Evolutionary conservation across 2,113 vertebrate species (phyloP), one percentile per base, ranked within the genome.

Genomic region (Xiphias gladius): DNA sequence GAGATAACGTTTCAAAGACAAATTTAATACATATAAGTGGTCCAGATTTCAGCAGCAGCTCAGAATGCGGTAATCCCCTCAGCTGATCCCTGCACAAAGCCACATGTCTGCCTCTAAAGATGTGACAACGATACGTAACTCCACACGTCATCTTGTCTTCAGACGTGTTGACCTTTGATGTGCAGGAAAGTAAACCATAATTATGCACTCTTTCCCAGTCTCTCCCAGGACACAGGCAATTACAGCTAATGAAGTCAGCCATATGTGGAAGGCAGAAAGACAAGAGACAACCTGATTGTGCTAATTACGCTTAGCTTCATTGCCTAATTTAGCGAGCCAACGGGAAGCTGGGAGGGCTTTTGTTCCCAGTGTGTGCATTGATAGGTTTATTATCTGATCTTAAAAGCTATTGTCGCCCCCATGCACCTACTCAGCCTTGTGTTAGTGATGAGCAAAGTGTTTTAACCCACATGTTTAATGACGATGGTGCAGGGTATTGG

Each of bases 271-370:
- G 37, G 46, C 78, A 76, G 17, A 54, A 24, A 83, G 88, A 88
- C 74, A 76, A 70, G 80, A 85, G 86, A 90, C 76, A 92, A 87
- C 88, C 86, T 87, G 88, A 92, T 84, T 76, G 88, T 73, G 76
- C 79, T 92, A 92, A 94, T 94, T 93, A 92, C 85, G 52, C 5
- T 11, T 68, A 87, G 80, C 92, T 84, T 82, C 66, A 35, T 83
- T 59, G 80, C 35, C 67, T 89, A 84, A 93, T 93, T 91, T 85
- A 80, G 84, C 8, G 26, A 84, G 54, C 39, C 80, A 79, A 50
- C 64, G 28, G 64, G 85, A 87, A 76, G 83, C 85, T 85, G 62
- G 7, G 30, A 69, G 78, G n/a, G 78, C 86, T 84, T 89, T 93
- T 88, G 90, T 92, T 87, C 73, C 63, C 28, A 70, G 67, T 76